Evolutionary conservation across 2,888 invertebrate genomes (phyloP), one percentile per base, ranked within the genome.

Genomic region (Dasysyrphus tricinctus): DNA sequence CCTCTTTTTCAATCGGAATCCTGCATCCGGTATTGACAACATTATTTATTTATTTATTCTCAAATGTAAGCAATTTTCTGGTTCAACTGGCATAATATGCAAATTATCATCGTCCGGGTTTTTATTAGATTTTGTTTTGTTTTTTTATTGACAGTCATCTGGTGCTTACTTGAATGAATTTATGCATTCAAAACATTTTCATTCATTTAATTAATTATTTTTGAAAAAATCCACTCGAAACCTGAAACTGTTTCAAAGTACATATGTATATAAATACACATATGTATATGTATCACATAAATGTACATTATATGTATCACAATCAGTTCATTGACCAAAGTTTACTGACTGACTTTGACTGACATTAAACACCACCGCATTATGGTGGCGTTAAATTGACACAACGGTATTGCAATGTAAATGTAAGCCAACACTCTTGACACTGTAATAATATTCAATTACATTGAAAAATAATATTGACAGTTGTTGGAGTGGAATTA

Each of bases 331-430:
- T 24, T 24, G 24, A 24, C 24, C 24, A 24, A 24, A 24, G 24
- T 76, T 80, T 72, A 80, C 47, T 84, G 84, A 84, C 84, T 84
- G 84, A 76, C 84, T 80, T 84, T 84, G 84, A 84, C 80, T 80
- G 80, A 84, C 72, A 80, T 84, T 76, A 54, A 70, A 84, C 76
- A 84, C 80, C 75, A 51, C 24, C 44, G 16, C 32, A 24, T 42
- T 1, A 37, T n/a, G 12, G 42, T 39, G 70, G 34, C 63, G 42
- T 19, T 54, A 61, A 54, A 65, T 70, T 61, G 61, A 72, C 29
- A 65, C 19, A 24, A 39, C 69, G 8, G 44, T 63, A 63, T 44
- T 8, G 16, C 73, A 44, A 8, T 39, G 12, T 39, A 49, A 39
- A 32, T 2, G 2, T 3, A 24, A 24, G n/a, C 54, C 57, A 51